Evolutionary conservation across 1,140 invertebrate species (phyloP).

Genomic region (Trissolcus basalis): DNA sequence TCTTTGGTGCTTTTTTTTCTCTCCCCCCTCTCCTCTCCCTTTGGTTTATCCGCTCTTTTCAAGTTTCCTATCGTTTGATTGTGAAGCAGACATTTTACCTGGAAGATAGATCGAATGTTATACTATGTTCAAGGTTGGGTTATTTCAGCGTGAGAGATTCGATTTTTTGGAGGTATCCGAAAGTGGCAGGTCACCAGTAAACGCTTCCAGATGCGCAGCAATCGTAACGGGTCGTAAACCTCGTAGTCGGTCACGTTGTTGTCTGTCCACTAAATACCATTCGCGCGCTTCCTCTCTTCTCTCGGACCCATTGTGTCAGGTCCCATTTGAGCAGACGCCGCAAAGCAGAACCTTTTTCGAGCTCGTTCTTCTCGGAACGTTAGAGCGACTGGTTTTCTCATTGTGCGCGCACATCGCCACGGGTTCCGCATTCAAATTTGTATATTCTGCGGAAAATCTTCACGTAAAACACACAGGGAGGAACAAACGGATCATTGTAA

Average conservation of each 20-base stretch:
- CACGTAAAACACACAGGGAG: conserved; percentile 14
- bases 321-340: conserved; percentile 39
- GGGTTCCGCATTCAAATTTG: conserved; percentile 12
- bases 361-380: conserved; percentile 35
- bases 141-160: conserved; percentile 20
- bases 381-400: conserved; percentile 42
- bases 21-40: neutral
- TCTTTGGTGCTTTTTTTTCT: conserved; percentile 8
- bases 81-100: conserved; percentile 26
- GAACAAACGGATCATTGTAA: conserved; percentile 24
- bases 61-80: conserved; percentile 34
- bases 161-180: conserved; percentile 19
- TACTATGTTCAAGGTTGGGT: conserved; percentile 26
- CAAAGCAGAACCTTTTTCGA: conserved; percentile 33
- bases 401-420: conserved; percentile 38
- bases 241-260: conserved; percentile 67
- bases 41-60: conserved; percentile 3
- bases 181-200: conserved; percentile 34
- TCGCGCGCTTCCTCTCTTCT: conserved; percentile 32
- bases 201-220: conserved; percentile 54
- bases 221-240: conserved; percentile 59
- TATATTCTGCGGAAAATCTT: conserved; percentile 33
- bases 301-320: conserved; percentile 45
- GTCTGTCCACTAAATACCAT: conserved; percentile 59
- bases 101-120: conserved; percentile 32